These are phyloP conservation scores for Palythoa grandis DNA, from an alignment of 92 coral and sea anemone genomes.

Conservation along the genomic window DNA sequence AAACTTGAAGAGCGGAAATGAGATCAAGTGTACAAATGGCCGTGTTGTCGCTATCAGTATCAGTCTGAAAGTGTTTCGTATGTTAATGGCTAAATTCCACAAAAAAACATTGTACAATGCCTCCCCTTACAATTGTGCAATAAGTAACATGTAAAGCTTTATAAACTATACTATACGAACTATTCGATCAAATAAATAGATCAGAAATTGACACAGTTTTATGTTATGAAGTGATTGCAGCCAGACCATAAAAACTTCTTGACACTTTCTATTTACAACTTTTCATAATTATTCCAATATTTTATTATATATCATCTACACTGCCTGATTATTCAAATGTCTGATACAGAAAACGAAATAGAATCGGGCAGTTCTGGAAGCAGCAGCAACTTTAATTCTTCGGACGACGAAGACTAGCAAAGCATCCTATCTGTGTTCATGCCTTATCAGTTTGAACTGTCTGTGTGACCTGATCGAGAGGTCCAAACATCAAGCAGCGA, in stretches of 20 bases:
- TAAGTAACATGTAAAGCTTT: slow-evolving; percentile 37
- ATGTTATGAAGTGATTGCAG: slow-evolving; percentile 9
- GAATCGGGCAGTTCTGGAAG: slow-evolving; percentile 44
- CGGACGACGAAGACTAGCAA: neutral
- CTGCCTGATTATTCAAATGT: slow-evolving; percentile 22
- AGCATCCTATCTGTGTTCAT: slow-evolving; percentile 20
- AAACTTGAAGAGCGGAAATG: too few relatives aligned
- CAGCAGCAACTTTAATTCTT: slow-evolving; percentile 30
- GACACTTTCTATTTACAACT: slow-evolving; percentile 12
- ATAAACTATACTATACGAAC: slow-evolving; percentile 25
- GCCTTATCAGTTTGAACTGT: slow-evolving; percentile 38
- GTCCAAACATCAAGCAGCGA: slow-evolving; percentile 21
- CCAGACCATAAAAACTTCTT: slow-evolving; percentile 5
- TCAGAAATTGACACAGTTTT: slow-evolving; percentile 26
- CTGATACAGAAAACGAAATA: slow-evolving; percentile 32
- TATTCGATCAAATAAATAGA: slow-evolving; percentile 23
- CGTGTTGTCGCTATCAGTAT: slow-evolving; percentile 14
- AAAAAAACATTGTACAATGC: slow-evolving; percentile 7
- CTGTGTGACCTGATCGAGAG: slow-evolving; percentile 31
- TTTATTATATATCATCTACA: slow-evolving; percentile 4
- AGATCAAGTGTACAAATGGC: slow-evolving; percentile 28
- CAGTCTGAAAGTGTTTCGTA: neutral
- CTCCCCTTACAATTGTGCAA: slow-evolving; percentile 27
- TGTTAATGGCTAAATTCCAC: slow-evolving; percentile 24
- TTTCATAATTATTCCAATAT: slow-evolving; percentile 16